phyloP scores from a whole-genome alignment of 2,888 invertebrate genomes.

The Cremastinae sp. region DNA sequence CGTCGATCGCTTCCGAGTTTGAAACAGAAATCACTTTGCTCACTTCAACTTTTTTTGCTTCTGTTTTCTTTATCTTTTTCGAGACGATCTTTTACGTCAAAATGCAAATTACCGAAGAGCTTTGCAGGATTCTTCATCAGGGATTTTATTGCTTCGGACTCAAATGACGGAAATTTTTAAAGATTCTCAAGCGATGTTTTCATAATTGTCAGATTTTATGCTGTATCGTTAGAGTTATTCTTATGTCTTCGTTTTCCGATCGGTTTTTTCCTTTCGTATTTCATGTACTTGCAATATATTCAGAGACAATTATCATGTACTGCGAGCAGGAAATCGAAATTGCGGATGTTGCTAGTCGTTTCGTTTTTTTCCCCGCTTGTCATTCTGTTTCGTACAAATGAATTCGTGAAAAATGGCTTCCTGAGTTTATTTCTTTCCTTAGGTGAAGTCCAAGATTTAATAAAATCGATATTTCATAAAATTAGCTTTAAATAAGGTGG shows the following conservation, averaged over 20 bases:
- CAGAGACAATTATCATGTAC: constrained; percentile 13
- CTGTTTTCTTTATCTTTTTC: background rate
- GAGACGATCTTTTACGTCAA: background rate
- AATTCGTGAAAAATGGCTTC: constrained; percentile 22
- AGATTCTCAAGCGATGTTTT: no score
- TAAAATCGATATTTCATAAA: no score
- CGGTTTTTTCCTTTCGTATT: constrained; percentile 6
- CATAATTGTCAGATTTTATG: no score
- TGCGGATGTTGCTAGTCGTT: constrained; percentile 7
- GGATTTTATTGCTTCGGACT: no score
- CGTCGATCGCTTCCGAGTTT: constrained; percentile 6
- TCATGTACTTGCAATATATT: background rate
- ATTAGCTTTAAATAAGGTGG: no score
- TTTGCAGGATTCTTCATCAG: no score
- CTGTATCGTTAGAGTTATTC: no score
- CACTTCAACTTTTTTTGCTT: background rate
- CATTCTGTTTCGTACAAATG: background rate
- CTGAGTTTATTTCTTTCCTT: background rate
- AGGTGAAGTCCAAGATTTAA: no score
- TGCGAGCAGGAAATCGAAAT: constrained; percentile 21
- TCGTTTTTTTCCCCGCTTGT: background rate
- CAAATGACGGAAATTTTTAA: background rate
- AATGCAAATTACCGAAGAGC: no score
- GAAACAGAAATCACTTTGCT: constrained; percentile 30
- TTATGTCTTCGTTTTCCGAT: background rate